A percentile compares a stretch with the other conserved stretches of the same genome.
Evolutionary conservation across 2,888 invertebrate genomes (phyloP).

Genomic region (Pterobdella sp.): DNA sequence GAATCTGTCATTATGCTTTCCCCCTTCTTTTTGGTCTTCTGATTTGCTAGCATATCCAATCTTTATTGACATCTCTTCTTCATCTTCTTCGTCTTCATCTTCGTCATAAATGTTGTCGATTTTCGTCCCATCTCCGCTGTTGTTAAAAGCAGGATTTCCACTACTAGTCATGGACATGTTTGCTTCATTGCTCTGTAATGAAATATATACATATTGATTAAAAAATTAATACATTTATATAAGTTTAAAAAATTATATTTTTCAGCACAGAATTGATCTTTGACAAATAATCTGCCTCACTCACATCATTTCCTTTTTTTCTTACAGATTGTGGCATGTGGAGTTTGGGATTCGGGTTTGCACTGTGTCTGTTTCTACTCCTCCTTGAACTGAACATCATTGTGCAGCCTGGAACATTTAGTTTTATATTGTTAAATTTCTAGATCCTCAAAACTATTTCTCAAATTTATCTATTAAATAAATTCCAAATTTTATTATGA

Average conservation of each 20-base stretch:
- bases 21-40: neutral
- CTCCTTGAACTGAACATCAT: conserved; percentile 98
- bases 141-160: too few relatives aligned
- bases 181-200: neutral
- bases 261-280: too few relatives aligned
- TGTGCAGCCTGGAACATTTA: conserved; percentile 71
- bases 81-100: conserved; percentile 17
- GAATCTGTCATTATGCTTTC: neutral
- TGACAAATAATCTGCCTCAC: neutral
- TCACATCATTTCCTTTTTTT: neutral
- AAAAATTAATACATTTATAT: neutral
- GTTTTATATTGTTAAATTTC: neutral
- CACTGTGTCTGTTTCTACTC: conserved; percentile 89
- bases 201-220: neutral
- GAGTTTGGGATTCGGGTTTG: conserved; percentile 93
- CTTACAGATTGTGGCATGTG: conserved; percentile 72
- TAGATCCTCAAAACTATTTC: too few relatives aligned
- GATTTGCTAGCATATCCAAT: neutral
- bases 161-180: neutral
- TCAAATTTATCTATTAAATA: too few relatives aligned
- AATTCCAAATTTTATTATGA: too few relatives aligned
- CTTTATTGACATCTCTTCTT: neutral
- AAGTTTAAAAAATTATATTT: too few relatives aligned
- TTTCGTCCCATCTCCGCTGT: too few relatives aligned
- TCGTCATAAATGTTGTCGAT: conserved; percentile 15